Base-by-base conservation (phyloP, 2,797 vertebrate genomes). In the Crotalus adamanteus region DNA sequence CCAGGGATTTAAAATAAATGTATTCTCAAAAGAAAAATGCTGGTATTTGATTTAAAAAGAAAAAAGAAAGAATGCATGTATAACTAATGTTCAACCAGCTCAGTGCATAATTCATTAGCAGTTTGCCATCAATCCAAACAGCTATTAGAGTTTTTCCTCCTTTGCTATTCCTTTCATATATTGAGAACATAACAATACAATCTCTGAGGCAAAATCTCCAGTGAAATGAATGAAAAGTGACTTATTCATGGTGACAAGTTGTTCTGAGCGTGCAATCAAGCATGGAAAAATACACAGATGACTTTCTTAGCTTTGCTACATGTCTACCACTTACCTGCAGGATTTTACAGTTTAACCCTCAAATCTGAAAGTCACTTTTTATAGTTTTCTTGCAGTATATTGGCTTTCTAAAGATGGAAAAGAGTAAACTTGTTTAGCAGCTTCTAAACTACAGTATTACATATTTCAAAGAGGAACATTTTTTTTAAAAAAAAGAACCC, bases 381-480 rank as follows among this genome's bases (percentile, higher is more conserved):
- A 94, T 56, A 89, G 92, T 69, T 65, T 0, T 53, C 61, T 93
- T 91, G 78, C 42, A 95, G 93, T 96, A 95, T 92, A 89, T 83
- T 25, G 0, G 42, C 22, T 93, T 90, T 93, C 83, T 89, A 91
- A 92, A 94, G 85, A 91, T 59, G 20, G 26, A 94, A 96, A 51
- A 31, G 11, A 93, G 3, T 94, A 25, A 91, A 95, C 92, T 90
- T 93, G 51, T 92, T 94, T 93, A 95, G 93, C 88, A 91, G 90
- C 78, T 51, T 93, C 93, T 92, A 90, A 94, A 96, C 93, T 92
- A 90, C 94, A 96, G 93, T 91, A 86, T 22, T 94, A 6, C 88
- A 93, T 55, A 47, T 92, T 94, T 95, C 95, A 93, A 94, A 95
- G 78, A 95, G 95, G 91, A 96, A 51, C 93, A 93, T 73, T 92